A percentile compares a stretch with the other conserved stretches of the same genome.
phyloP scores from a whole-genome alignment of 2,797 vertebrate genomes.

The Bradypodion ventrale region DNA sequence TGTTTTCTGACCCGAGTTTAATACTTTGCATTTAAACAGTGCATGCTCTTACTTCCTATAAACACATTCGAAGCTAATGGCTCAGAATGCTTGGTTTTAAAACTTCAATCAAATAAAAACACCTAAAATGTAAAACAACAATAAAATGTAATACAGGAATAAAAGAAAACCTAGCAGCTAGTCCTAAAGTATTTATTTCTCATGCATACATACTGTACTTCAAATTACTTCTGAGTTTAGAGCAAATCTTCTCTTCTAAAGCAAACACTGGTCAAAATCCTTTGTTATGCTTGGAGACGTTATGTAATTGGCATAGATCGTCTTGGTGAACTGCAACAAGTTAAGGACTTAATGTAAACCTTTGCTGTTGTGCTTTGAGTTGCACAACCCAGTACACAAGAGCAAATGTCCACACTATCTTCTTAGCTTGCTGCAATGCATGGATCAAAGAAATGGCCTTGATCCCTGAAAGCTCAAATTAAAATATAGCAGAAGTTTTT shows the following conservation, averaged over 20 bases:
- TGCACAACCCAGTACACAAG: too few species aligned
- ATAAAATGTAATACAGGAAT: not conserved
- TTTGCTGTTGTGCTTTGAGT: too few species aligned
- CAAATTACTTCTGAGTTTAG: not conserved
- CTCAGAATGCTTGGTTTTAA: not conserved
- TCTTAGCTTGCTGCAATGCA: too few species aligned
- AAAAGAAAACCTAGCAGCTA: not conserved
- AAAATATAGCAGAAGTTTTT: too few species aligned
- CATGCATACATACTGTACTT: not conserved
- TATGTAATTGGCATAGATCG: too few species aligned
- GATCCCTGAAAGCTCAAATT: too few species aligned
- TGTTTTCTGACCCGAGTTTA: not conserved
- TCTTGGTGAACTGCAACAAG: too few species aligned
- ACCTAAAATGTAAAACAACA: not conserved
- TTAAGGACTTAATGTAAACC: too few species aligned
- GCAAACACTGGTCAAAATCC: not conserved
- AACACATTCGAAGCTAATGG: not conserved
- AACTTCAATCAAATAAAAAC: not conserved
- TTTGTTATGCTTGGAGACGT: too few species aligned
- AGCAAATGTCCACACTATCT: too few species aligned
- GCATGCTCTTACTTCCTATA: not conserved
- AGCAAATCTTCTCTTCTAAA: not conserved
- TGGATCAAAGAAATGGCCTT: too few species aligned
- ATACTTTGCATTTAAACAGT: not conserved
- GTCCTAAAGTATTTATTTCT: not conserved